These are phyloP conservation scores for mouse (Mus musculus) DNA, from an alignment of 2,113 vertebrate genomes.

Conservation along the genomic window DNA sequence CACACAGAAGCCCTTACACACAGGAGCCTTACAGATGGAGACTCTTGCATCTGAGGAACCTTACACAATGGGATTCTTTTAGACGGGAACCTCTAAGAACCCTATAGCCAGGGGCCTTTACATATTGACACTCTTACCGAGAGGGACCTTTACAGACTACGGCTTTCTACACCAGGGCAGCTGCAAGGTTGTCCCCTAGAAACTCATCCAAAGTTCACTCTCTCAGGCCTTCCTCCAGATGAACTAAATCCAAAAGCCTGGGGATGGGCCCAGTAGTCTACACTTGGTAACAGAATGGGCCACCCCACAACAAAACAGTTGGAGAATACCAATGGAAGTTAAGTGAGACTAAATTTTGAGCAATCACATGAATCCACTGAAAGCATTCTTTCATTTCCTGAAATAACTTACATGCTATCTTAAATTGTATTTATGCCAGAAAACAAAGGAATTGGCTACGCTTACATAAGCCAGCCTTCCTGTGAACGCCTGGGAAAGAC, in stretches of 20 bases:
- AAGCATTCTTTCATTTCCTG: slow-evolving; percentile 18
- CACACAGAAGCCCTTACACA: background rate
- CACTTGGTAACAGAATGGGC: background rate
- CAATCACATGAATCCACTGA: background rate
- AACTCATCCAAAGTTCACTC: background rate
- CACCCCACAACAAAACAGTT: background rate
- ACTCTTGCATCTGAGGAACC: too few relatives aligned
- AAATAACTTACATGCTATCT: slow-evolving; percentile 10
- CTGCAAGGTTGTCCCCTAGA: rapidly evolving
- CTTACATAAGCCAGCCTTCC: background rate
- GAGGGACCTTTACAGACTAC: background rate
- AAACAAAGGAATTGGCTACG: background rate
- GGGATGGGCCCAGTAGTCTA: background rate
- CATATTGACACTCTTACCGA: too few relatives aligned
- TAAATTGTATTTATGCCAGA: background rate
- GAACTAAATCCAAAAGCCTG: background rate
- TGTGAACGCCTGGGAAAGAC: background rate
- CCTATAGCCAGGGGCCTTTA: background rate
- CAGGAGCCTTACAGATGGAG: background rate
- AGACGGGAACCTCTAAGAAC: background rate
- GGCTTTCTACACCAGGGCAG: background rate
- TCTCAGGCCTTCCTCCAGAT: background rate
- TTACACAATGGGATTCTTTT: background rate
- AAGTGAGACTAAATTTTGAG: slow-evolving; percentile 20
- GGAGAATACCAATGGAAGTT: background rate